phyloP scores from a whole-genome alignment of 2,888 invertebrate species.

The Tenthredo distinguenda region DNA sequence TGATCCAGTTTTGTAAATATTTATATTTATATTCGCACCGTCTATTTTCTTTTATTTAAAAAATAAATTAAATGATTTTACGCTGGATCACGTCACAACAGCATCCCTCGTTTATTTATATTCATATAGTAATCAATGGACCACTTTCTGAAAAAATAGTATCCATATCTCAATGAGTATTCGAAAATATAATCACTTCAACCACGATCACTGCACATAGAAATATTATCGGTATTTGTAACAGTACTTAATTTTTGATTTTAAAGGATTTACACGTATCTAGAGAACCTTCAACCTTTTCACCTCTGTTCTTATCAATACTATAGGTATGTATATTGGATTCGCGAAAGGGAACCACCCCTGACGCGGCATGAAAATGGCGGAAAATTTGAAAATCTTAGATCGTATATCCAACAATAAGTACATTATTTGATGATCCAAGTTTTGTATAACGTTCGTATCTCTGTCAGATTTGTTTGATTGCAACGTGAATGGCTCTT shows the following conservation, averaged over 20 bases:
- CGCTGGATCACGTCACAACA: conserved; percentile 16
- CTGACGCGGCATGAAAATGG: conserved; percentile 19
- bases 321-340: not conserved
- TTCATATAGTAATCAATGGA: conserved; percentile 27
- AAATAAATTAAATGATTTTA: not conserved
- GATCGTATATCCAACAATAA: not conserved
- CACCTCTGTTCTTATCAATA: conserved; percentile 35
- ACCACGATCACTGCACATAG: not conserved
- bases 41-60: not conserved
- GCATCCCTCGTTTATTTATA: conserved; percentile 42
- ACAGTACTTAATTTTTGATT: not conserved
- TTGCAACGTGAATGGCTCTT: not conserved
- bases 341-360: conserved; percentile 38
- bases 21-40: not conserved
- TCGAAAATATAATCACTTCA: not conserved
- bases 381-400: conserved; percentile 24
- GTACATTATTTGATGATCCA: not conserved
- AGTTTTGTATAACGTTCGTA: not conserved
- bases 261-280: conserved; percentile 7
- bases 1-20: not conserved
- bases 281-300: conserved; percentile 32
- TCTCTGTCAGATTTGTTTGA: not conserved
- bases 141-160: not conserved
- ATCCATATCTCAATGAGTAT: not conserved
- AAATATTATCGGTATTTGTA: not conserved